phyloP scores from a whole-genome alignment of 2,888 invertebrate species.

The Pristionchus fissidentatus region DNA sequence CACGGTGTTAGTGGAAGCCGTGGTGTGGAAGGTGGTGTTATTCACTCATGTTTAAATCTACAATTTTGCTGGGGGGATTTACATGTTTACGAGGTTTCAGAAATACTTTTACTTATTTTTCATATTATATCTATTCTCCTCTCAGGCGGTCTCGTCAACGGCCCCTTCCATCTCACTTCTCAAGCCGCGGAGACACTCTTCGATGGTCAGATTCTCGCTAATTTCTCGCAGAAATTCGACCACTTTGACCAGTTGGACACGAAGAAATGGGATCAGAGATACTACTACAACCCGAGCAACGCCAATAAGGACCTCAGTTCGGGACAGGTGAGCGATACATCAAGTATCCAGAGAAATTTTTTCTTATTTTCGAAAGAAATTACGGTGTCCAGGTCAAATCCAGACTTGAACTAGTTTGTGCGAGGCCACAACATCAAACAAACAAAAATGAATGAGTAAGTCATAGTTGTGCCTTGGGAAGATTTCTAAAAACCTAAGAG shows the following conservation, averaged over 20 bases:
- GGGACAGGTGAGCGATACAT: slow-evolving; percentile 9
- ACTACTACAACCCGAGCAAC: slow-evolving; percentile 60
- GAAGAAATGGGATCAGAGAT: slow-evolving; percentile 49
- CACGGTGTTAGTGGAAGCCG: background rate
- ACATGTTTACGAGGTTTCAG: too few species aligned
- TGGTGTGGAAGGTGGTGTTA: background rate
- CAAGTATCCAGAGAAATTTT: background rate
- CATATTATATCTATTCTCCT: background rate
- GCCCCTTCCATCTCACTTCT: slow-evolving; percentile 1
- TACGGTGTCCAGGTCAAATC: background rate
- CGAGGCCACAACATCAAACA: too few species aligned
- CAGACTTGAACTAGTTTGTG: background rate
- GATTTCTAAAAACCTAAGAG: too few species aligned
- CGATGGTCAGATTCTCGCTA: background rate
- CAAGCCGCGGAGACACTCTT: background rate
- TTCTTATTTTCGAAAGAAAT: too few species aligned
- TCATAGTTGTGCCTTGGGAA: too few species aligned
- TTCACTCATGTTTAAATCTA: too few species aligned
- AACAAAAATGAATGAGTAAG: too few species aligned
- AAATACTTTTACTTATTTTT: background rate
- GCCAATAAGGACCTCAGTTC: background rate
- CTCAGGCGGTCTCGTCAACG: slow-evolving; percentile 40
- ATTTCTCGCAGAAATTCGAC: slow-evolving; percentile 52
- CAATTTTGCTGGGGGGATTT: too few species aligned
- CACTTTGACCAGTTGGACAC: slow-evolving; percentile 65